A percentile compares a stretch with the other conserved stretches of the same genome.
Conservation (phyloP, 2,888 invertebrate species). For the Sinotaia quadrata region DNA sequence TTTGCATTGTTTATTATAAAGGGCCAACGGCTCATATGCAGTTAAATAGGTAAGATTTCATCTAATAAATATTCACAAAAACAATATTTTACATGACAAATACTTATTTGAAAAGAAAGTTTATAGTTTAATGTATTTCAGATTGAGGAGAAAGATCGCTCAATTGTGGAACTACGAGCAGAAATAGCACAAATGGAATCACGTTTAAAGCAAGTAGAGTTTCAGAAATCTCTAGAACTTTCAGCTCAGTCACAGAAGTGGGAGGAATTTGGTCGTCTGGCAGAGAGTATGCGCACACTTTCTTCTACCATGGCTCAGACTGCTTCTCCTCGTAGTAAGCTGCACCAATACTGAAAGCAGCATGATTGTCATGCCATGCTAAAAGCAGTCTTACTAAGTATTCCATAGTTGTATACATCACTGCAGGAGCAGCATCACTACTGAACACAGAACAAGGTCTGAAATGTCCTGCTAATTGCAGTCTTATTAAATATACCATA, state of each 20-base stretch:
- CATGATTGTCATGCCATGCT: no score
- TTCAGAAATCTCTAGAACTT: slow-evolving; percentile 56
- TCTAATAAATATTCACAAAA: neutral
- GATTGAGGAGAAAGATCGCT: slow-evolving; percentile 58
- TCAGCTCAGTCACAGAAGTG: slow-evolving; percentile 68
- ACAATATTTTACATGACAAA: neutral
- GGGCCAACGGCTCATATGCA: neutral
- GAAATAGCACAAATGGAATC: slow-evolving; percentile 46
- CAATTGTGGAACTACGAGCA: slow-evolving; percentile 47
- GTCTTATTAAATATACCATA: no score
- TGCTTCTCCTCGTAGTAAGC: slow-evolving; percentile 15
- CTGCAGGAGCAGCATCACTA: no score
- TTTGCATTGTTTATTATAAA: no score
- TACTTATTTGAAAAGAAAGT: neutral
- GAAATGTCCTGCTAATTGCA: no score
- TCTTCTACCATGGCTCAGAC: slow-evolving; percentile 59
- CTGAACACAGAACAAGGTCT: no score
- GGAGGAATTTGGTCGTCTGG: slow-evolving; percentile 71
- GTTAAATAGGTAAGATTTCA: neutral
- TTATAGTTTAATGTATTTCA: neutral
- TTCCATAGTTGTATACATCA: no score
- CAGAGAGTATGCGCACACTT: slow-evolving; percentile 69
- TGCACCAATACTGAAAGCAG: neutral
- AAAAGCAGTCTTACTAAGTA: no score
- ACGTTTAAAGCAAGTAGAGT: slow-evolving; percentile 47